Conservation (phyloP, 2,113 vertebrate genomes). For the Acanthisitta chloris region DNA sequence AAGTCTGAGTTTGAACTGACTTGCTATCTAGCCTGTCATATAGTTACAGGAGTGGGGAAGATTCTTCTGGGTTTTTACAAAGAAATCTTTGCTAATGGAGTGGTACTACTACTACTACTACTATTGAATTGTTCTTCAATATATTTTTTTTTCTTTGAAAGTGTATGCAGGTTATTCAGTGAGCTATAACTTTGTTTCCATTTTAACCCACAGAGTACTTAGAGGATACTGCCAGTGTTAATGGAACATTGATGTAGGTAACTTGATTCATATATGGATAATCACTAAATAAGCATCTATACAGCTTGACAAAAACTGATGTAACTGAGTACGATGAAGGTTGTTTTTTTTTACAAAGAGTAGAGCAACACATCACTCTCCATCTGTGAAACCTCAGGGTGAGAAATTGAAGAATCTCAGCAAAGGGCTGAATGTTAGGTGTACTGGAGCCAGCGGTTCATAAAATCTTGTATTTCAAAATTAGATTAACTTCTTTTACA, state of each 20-base stretch:
- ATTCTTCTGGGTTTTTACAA: not conserved
- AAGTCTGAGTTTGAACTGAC: not conserved
- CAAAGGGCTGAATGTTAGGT: not conserved
- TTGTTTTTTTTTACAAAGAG: not conserved
- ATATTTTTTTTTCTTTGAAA: not conserved
- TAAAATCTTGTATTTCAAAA: conserved; percentile 6
- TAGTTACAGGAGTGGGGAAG: not conserved
- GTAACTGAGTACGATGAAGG: not conserved
- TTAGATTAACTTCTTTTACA: conserved; percentile 33
- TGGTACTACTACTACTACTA: not conserved
- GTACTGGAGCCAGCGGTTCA: not conserved
- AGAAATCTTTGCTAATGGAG: not conserved
- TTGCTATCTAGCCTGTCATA: not conserved
- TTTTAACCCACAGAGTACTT: not conserved
- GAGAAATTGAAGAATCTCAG: not conserved
- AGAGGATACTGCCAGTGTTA: not conserved
- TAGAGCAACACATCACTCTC: not conserved
- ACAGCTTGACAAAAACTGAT: not conserved
- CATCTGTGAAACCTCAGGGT: not conserved
- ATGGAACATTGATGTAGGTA: not conserved
- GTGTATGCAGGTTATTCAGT: not conserved
- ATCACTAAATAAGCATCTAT: not conserved
- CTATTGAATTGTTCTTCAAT: not conserved
- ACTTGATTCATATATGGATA: not conserved
- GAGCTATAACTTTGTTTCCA: not conserved